Evolutionary conservation across 2,888 invertebrate species (phyloP).

Genomic region (Blastobasis adustella): DNA sequence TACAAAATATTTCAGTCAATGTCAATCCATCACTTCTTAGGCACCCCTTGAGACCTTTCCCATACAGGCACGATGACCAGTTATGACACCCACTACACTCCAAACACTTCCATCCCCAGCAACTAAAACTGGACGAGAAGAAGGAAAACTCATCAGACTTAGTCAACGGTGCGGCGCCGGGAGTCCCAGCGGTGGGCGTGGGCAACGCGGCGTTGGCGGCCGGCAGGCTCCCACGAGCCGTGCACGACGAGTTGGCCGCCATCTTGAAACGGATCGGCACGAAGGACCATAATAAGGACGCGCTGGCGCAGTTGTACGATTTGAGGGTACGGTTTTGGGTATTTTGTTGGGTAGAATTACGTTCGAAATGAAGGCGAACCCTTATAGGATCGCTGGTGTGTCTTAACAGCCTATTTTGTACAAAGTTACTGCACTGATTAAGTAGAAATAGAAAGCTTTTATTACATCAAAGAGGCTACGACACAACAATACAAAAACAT

Average conservation of each 20-base stretch:
- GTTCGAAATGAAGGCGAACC: too few relatives aligned
- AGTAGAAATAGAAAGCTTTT: too few relatives aligned
- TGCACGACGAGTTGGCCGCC: constrained; percentile 90
- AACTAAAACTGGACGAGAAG: constrained; percentile 74
- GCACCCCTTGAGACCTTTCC: too few relatives aligned
- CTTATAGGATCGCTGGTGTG: too few relatives aligned
- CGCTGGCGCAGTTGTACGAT: constrained; percentile 86
- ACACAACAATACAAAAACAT: too few relatives aligned
- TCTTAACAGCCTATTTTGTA: too few relatives aligned
- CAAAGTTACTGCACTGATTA: too few relatives aligned
- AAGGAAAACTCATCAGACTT: constrained; percentile 49
- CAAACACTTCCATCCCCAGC: constrained; percentile 30
- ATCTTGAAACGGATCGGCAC: constrained; percentile 94
- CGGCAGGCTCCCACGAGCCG: constrained; percentile 79
- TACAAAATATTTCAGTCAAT: too few relatives aligned
- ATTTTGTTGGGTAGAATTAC: too few relatives aligned
- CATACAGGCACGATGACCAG: too few relatives aligned
- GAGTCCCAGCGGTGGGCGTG: constrained; percentile 74
- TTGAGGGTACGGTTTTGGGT: constrained; percentile 68
- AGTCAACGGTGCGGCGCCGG: constrained; percentile 62
- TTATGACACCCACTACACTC: neutral
- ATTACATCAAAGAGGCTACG: too few relatives aligned
- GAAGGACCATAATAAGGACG: constrained; percentile 89
- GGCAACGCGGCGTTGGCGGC: constrained; percentile 43
- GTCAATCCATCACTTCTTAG: too few relatives aligned